Conservation (phyloP, 2,888 invertebrate species). For the Bibio marci region DNA sequence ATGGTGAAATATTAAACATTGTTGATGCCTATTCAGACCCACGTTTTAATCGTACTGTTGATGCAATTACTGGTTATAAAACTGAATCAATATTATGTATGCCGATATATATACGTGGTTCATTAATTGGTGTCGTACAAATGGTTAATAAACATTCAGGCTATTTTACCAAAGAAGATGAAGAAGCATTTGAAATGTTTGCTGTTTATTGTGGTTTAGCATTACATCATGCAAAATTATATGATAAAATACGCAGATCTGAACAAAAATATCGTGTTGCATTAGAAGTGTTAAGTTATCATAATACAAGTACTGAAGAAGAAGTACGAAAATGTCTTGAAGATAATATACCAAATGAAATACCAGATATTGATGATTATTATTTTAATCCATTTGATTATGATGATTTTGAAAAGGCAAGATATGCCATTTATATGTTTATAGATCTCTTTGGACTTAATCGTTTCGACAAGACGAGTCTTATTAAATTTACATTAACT, state of each 20-base stretch:
- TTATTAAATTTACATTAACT: constrained; percentile 58
- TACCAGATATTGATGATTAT: constrained; percentile 34
- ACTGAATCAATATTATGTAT: constrained; percentile 68
- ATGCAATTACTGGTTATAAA: constrained; percentile 47
- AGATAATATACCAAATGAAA: constrained; percentile 16
- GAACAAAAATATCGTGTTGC: constrained; percentile 72
- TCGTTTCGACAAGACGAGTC: constrained; percentile 46
- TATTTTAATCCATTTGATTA: constrained; percentile 57
- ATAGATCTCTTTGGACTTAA: constrained; percentile 47
- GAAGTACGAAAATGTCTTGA: constrained; percentile 34
- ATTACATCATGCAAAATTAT: constrained; percentile 67
- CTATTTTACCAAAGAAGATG: constrained; percentile 47
- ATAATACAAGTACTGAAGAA: constrained; percentile 58
- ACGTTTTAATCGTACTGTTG: constrained; percentile 55
- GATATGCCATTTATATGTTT: constrained; percentile 60
- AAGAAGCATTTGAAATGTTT: constrained; percentile 66
- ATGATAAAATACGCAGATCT: constrained; percentile 63
- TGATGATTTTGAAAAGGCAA: constrained; percentile 52
- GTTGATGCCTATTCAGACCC: constrained; percentile 64
- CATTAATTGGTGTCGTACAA: constrained; percentile 71
- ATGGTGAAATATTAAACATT: constrained; percentile 65
- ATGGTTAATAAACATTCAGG: constrained; percentile 60
- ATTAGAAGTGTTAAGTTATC: constrained; percentile 67
- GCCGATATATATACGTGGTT: constrained; percentile 67
- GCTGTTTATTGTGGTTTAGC: constrained; percentile 75